Base-by-base conservation (phyloP, 2,888 invertebrate species). In the Tiliacea citrago region DNA sequence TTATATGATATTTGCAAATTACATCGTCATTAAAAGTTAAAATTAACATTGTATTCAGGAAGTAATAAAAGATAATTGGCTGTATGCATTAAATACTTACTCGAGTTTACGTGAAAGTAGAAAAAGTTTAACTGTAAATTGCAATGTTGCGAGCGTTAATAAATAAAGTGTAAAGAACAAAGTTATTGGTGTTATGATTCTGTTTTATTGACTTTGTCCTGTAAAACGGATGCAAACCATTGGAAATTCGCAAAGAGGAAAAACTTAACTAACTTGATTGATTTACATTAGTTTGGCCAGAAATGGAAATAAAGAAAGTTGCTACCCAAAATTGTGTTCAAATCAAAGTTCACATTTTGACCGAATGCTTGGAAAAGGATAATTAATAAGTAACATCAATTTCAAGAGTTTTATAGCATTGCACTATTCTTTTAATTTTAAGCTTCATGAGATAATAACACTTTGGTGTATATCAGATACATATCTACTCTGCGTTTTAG, bases 41-140 rank as follows among this genome's bases (percentile, higher is more conserved):
- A 67, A 71, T 69, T 57, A 53, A 70, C 61, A 55, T 39, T 62
- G 68, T 29, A 81, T 73, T 76, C 81, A 74, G 66, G 70, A 80
- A 77, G 73, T 75, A 72, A 83, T 81, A 81, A 79, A 85, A 85
- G 67, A 63, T 88, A 87, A 86, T 86, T 88, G 84, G 85, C 81
- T 81, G 82, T 75, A 82, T 81, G 73, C 63, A 77, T 76, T 76
- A 78, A 39, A 68, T 81, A 72, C 73, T 60, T 75, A 73, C 76
- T 72, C 65, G 73, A 69, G 62, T 81, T 86, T 65, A 58, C 77
- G 87, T 84, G 87, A 87, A 87, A 87, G 87, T 85, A 71, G 86
- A 86, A 88, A 88, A 87, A 87, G 83, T 84, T 71, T 79, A 86
- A 85, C 85, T 81, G 88, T 87, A 79, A 71, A 77, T 80, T 72